phyloP scores from a whole-genome alignment of 2,797 vertebrate species.

The Ptychadena robeensis region DNA sequence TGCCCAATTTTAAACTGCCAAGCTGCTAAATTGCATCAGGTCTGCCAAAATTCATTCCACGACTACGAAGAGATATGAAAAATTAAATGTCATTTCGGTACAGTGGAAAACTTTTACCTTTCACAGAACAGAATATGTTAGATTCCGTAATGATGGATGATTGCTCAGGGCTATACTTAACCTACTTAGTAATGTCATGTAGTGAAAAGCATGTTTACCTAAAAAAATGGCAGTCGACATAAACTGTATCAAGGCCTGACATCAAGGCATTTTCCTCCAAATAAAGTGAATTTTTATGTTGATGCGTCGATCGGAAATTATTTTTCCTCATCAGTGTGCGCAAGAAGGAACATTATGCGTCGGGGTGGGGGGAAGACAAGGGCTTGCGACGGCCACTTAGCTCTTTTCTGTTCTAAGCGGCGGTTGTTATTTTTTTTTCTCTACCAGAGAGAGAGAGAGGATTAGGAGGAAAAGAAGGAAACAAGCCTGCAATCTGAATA shows the following conservation, averaged over 20 bases:
- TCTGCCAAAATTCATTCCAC: constrained; percentile 99
- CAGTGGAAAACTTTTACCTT: constrained; percentile 99
- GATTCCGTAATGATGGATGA: constrained; percentile 98
- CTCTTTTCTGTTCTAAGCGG: constrained; percentile 66
- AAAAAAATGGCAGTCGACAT: constrained; percentile 97
- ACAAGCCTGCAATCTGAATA: constrained; percentile 72
- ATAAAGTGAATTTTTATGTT: constrained; percentile 96
- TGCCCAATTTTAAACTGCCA: constrained; percentile 99
- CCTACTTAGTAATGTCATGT: constrained; percentile 99
- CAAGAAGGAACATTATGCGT: constrained; percentile 80
- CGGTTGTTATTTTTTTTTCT: constrained; percentile 64
- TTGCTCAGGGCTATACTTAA: constrained; percentile 97
- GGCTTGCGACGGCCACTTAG: constrained; percentile 66
- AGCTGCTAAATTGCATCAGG: constrained; percentile 99
- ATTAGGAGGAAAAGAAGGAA: not conserved
- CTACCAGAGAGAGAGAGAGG: not conserved
- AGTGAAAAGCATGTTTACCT: constrained; percentile 97
- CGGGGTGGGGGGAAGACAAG: constrained; percentile 67
- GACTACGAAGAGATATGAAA: constrained; percentile 99
- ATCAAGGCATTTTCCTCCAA: constrained; percentile 87
- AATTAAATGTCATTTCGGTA: constrained; percentile 99
- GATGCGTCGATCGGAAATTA: constrained; percentile 84
- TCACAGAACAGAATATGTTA: constrained; percentile 92
- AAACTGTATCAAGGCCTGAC: constrained; percentile 96
- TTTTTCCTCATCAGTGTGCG: constrained; percentile 86